Evolutionary conservation across 2,888 invertebrate species (phyloP), one percentile per base, ranked within the genome.

Genomic region (Microplitis deprimator): DNA sequence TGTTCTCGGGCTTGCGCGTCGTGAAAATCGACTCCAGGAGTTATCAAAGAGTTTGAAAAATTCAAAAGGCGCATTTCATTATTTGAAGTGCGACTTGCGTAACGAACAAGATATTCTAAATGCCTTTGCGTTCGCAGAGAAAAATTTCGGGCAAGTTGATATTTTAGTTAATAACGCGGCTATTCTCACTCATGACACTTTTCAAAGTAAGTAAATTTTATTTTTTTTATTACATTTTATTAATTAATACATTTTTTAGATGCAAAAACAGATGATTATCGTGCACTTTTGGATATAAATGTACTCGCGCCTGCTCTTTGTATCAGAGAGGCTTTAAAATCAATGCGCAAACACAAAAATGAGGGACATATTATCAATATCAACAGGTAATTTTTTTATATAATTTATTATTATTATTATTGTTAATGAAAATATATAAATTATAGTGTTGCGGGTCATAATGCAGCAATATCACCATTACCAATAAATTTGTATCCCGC

Each of bases 1-100:
- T 73, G 93, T 93, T 0, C 90, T 92, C 0, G 93, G 91, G 0
- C 87, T 92, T 80, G 92, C 92, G 0, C 88, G 92, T 74, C 90
- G 92, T 50, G 84, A 90, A 1, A 91, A 92, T 1, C 89, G 86
- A 40, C 86, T 93, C 6, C 84, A 91, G 78, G 88, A 76, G 41
- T 62, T 83, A 17, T 73, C 80, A 3, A 70, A 80, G 1, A 75
- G 72, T 8, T 65, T 84, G 20, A 69, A 79, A 71, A 67, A 62
- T 0, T 69, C 77, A 7, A 80, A 80, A 39, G 89, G 90, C 5
- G 85, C 83, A 76, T 87, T 91, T 17, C 80, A 90, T 77, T 84
- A 82, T 41, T 73, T 82, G 0, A 77, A 80, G 74, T 84, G 85
- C 64, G 85, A 86, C 78, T 73, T 86, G 2, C 72, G 76, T 13